Base-by-base conservation (phyloP, 1,140 invertebrate genomes). In the Microplitis demolitor region DNA sequence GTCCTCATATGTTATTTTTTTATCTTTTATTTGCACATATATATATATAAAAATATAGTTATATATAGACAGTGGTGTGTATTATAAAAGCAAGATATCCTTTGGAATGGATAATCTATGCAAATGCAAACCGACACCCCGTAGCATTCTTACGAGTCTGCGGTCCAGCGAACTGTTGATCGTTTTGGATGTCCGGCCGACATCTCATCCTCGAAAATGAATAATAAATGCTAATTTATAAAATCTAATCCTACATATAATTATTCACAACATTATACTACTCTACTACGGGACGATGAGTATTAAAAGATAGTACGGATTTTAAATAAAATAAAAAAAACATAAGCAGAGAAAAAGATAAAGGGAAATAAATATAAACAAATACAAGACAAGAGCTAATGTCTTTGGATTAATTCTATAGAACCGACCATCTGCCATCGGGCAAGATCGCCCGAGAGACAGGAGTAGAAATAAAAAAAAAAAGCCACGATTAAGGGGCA, bases 21-120 rank as follows among this genome's bases (percentile, higher is more conserved):
- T 34, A 50, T 53, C 5, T 67, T 53, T 16, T 56, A 16, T 14
- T 33, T 39, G 11, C 0, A 31, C 35, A 6, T 11, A 34, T n/a
- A 45, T 45, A 45, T 45, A 11, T 5, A 39, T 39, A 39, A 5
- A 39, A 11, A 45, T 45, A 45, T 45, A 45, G 39, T 8, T 45
- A 45, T 45, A 45, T 45, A 45, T 6, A 45, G 6, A 45, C 11
- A 45, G 39, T 45, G 39, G 39, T 11, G 39, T 45, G 39, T 45
- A 45, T 45, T 45, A 45, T 45, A 45, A 45, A 11, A 45, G 39
- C 8, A 45, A 51, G 9, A 13, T 34, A 69, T 69, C 66, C 64
- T 69, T 71, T 74, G 64, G 69, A 71, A 71, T 74, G 71, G 39
- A 71, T 74, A 74, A 74, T 74, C 73, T 61, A 68, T 74, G 73